Evolutionary conservation across 2,888 invertebrate genomes (phyloP).

Genomic region (Resseliella maxima): DNA sequence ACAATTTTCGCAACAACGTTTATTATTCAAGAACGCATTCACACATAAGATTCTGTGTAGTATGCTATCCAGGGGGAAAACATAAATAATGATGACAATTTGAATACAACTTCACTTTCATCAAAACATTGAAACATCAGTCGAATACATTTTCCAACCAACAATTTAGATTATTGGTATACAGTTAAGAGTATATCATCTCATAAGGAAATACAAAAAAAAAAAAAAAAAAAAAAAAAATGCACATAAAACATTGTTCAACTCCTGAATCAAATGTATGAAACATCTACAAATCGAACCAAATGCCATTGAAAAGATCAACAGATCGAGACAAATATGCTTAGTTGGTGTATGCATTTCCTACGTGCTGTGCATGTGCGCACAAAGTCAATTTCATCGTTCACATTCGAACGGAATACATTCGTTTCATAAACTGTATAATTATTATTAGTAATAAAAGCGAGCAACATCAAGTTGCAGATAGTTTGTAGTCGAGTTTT

Average conservation of each 20-base stretch:
- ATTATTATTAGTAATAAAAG: constrained; percentile 22
- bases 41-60: background rate
- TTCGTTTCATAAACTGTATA: background rate
- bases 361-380: background rate
- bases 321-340: constrained; percentile 1
- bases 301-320: background rate
- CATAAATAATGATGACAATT: no score
- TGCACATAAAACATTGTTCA: background rate
- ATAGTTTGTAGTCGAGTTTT: background rate
- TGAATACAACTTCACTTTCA: no score
- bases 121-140: no score
- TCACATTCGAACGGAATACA: constrained; percentile 3
- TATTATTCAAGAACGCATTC: background rate
- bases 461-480: background rate
- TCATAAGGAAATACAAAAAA: no score
- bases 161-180: no score
- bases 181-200: no score
- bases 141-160: no score
- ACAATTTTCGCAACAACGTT: background rate
- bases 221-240: background rate
- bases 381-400: background rate
- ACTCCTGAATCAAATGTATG: background rate
- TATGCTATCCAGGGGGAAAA: background rate
- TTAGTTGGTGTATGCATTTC: background rate
- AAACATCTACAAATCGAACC: no score